These are phyloP conservation scores for Mormoops blainvillei DNA, from an alignment of 2,113 vertebrate genomes.

Conservation along the genomic window DNA sequence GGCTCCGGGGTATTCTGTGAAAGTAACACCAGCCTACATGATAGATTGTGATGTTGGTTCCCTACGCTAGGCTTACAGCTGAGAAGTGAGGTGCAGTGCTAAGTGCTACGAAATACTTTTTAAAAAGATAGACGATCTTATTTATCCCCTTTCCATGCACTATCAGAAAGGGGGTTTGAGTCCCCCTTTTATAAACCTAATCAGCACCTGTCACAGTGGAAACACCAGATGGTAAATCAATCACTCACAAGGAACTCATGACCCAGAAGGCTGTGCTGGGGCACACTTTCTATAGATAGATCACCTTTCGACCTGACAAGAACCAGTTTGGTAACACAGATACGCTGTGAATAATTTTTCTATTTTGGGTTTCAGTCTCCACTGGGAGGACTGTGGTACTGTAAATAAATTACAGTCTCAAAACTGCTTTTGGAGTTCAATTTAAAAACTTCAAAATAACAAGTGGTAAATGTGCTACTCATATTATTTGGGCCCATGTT, in stretches of 20 bases:
- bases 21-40: fast-evolving
- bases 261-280: neutral
- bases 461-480: neutral
- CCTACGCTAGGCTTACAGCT: neutral
- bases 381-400: neutral
- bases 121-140: neutral
- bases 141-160: neutral
- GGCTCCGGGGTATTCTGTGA: neutral
- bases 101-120: neutral
- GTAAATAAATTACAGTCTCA: neutral
- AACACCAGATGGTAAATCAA: neutral
- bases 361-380: neutral
- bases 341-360: neutral
- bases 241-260: neutral
- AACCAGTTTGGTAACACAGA: neutral
- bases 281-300: neutral
- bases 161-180: neutral
- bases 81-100: neutral
- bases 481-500: neutral
- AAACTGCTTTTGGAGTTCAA: neutral
- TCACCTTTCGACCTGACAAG: neutral
- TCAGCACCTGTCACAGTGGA: neutral
- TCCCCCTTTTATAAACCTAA: neutral
- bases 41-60: neutral
- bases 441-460: neutral